These are phyloP conservation scores for Psylliodes chrysocephalus DNA, from an alignment of 2,888 invertebrate genomes.

Conservation along the genomic window DNA sequence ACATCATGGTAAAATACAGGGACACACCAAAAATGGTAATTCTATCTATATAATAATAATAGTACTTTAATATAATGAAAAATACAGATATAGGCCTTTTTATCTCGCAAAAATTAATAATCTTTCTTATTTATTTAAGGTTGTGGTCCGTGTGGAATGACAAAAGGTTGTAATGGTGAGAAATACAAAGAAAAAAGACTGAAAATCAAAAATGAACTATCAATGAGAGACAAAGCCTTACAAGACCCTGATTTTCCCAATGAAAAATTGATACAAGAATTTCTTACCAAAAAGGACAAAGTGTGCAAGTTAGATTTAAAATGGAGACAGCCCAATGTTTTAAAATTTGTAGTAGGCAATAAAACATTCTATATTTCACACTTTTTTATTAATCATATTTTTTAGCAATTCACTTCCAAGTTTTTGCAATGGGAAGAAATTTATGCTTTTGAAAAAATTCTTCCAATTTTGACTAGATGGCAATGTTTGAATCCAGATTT, in stretches of 20 bases:
- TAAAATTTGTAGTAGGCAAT: constrained; percentile 74
- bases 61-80: neutral
- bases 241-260: constrained; percentile 74
- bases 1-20: constrained; percentile 72
- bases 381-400: constrained; percentile 43
- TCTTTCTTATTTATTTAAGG: constrained; percentile 65
- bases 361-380: neutral
- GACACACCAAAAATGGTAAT: constrained; percentile 68
- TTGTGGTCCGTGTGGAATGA: constrained; percentile 72
- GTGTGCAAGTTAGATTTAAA: constrained; percentile 68
- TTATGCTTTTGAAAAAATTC: constrained; percentile 81
- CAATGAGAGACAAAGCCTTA: constrained; percentile 75
- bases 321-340: constrained; percentile 75
- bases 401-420: constrained; percentile 72
- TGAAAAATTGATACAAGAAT: constrained; percentile 79
- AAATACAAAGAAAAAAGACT: constrained; percentile 72
- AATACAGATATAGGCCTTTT: neutral
- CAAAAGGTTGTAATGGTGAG: constrained; percentile 70
- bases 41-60: no score
- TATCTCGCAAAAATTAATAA: no score
- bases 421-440: constrained; percentile 80
- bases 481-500: constrained; percentile 68
- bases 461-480: constrained; percentile 82
- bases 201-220: constrained; percentile 75
- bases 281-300: constrained; percentile 68